Conservation (phyloP, 2,797 vertebrate genomes). For the Gila robusta region DNA sequence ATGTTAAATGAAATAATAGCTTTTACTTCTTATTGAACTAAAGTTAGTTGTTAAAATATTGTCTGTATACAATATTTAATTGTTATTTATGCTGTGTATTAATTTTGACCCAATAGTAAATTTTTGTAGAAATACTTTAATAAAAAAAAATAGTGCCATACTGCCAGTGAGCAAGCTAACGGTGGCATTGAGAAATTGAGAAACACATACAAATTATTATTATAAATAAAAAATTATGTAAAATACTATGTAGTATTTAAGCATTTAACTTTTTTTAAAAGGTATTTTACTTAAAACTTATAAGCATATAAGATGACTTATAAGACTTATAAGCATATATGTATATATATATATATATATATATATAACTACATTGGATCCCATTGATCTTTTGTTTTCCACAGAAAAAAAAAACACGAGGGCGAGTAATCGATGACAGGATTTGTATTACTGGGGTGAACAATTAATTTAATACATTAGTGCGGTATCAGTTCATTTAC, state of each 20-base stretch:
- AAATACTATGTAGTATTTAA: neutral
- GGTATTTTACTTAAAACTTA: neutral
- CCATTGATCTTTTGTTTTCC: neutral
- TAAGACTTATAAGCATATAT: too few relatives aligned
- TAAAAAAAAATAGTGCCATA: neutral
- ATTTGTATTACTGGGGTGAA: neutral
- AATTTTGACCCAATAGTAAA: neutral
- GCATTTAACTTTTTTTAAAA: neutral
- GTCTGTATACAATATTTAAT: neutral
- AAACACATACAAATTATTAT: neutral
- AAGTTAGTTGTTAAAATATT: neutral
- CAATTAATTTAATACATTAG: neutral
- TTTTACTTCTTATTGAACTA: neutral
- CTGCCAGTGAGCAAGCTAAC: neutral
- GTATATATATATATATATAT: too few relatives aligned
- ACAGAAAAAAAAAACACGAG: neutral
- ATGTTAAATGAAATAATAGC: neutral
- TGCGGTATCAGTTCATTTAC: neutral
- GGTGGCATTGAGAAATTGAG: neutral
- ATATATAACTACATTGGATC: neutral
- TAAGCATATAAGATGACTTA: too few relatives aligned
- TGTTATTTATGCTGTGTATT: neutral
- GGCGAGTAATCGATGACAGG: accelerated
- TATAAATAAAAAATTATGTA: neutral
- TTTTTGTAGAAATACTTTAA: neutral